Evolutionary conservation across 2,888 invertebrate species (phyloP).

Genomic region (Andricus quercusramuli): DNA sequence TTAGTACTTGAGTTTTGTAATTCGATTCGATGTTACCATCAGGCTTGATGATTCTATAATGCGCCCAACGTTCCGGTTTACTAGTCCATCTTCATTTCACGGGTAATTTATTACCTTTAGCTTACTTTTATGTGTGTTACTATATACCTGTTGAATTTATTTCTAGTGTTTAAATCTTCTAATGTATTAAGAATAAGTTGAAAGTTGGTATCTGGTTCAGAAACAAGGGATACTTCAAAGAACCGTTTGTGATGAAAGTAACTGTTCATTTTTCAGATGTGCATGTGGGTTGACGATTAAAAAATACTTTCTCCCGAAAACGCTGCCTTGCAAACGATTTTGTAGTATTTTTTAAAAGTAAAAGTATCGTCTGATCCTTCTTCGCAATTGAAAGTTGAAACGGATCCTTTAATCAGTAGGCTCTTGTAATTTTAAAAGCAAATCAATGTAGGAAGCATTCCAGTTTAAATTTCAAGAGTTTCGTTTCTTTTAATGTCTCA

Average conservation of each 20-base stretch:
- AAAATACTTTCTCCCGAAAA: slow-evolving; percentile 18
- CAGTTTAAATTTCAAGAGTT: too few species aligned
- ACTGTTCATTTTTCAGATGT: slow-evolving; percentile 5
- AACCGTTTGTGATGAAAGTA: slow-evolving; percentile 9
- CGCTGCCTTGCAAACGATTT: neutral
- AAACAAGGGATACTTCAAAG: neutral
- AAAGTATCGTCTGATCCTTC: neutral
- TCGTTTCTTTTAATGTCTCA: too few species aligned
- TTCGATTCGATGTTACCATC: neutral
- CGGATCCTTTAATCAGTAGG: neutral
- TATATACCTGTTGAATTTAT: neutral
- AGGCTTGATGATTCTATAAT: neutral
- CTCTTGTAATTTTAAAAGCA: too few species aligned
- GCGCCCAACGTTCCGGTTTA: neutral
- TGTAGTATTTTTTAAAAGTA: neutral
- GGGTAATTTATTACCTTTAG: neutral
- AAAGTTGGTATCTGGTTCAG: neutral
- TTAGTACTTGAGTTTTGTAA: neutral
- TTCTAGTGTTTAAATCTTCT: neutral
- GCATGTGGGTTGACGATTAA: neutral
- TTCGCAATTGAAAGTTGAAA: neutral
- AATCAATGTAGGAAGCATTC: too few species aligned
- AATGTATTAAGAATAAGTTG: neutral
- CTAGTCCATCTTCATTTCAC: slow-evolving; percentile 15
- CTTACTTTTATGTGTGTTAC: neutral